phyloP scores from a whole-genome alignment of 2,113 vertebrate genomes.

The Podarcis muralis region DNA sequence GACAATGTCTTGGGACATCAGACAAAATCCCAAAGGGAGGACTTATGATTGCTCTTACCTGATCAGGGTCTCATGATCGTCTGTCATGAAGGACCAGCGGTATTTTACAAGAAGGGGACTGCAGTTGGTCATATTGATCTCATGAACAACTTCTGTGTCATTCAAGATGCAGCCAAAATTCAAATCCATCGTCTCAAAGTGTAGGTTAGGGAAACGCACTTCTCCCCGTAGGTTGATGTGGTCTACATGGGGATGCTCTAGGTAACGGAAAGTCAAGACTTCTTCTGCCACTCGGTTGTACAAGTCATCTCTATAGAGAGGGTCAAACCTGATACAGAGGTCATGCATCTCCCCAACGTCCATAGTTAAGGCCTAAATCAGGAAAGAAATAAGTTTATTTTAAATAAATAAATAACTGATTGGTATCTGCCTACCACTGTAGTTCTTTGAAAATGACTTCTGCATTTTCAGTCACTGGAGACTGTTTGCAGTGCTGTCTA shows the following conservation, averaged over 20 bases:
- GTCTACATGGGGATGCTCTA: constrained; percentile 81
- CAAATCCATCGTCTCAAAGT: constrained; percentile 74
- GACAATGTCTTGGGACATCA: not conserved
- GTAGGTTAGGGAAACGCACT: constrained; percentile 84
- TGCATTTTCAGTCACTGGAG: not conserved
- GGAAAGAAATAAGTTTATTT: constrained; percentile 16
- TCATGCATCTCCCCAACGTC: constrained; percentile 61
- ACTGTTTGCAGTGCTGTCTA: not conserved
- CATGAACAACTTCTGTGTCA: constrained; percentile 70
- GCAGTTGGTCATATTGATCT: constrained; percentile 81
- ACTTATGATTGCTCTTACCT: constrained; percentile 69
- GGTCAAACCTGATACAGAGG: constrained; percentile 83
- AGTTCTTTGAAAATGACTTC: not conserved
- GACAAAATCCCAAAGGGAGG: not conserved
- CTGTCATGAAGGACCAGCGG: constrained; percentile 79
- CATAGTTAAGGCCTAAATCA: constrained; percentile 78
- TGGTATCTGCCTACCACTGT: not conserved
- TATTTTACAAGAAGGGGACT: constrained; percentile 81
- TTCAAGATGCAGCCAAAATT: constrained; percentile 88
- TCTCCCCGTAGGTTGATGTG: constrained; percentile 75
- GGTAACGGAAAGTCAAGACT: constrained; percentile 75
- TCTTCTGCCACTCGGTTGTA: constrained; percentile 73
- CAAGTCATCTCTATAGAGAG: constrained; percentile 66
- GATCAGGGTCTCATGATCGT: constrained; percentile 32
- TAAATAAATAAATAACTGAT: not conserved